Percentiles rank a stretch among this genome's conserved stretches.
These are phyloP conservation scores for Actinopyga echinites DNA, from an alignment of 53 echinoderm and acorn worm species.

Conservation along the genomic window DNA sequence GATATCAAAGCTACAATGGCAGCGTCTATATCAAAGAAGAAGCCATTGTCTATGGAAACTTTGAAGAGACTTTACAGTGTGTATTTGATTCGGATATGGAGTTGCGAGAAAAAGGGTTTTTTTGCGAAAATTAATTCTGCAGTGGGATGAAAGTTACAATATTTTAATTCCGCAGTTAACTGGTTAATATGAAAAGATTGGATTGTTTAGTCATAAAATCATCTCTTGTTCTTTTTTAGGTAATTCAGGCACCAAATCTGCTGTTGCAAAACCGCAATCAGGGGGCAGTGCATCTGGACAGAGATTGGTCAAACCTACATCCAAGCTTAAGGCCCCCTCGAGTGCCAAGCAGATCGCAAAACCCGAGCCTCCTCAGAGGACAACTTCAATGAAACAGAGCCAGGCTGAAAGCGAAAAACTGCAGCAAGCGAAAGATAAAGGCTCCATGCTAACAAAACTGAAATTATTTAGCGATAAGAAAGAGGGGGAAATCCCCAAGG, in stretches of 20 bases:
- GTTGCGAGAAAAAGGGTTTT: too few species aligned
- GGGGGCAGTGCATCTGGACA: slow-evolving; percentile 26
- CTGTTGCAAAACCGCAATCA: slow-evolving; percentile 6
- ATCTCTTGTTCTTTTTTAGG: neutral
- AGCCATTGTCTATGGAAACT: too few species aligned
- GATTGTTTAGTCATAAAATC: too few species aligned
- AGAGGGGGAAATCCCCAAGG: slow-evolving; percentile 37
- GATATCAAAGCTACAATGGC: too few species aligned
- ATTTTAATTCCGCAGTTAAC: too few species aligned
- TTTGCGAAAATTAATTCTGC: too few species aligned
- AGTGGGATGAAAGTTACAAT: too few species aligned
- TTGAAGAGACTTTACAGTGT: too few species aligned
- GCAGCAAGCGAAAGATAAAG: slow-evolving; percentile 55
- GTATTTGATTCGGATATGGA: too few species aligned
- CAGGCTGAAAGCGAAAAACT: slow-evolving; percentile 66
- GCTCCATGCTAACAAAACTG: slow-evolving; percentile 94
- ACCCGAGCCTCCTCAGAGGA: slow-evolving; percentile 41
- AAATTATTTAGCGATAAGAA: slow-evolving; percentile 65
- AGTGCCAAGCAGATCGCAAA: slow-evolving; percentile 23
- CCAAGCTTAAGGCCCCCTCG: slow-evolving; percentile 49
- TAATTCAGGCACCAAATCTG: neutral
- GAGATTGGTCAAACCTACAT: slow-evolving; percentile 45
- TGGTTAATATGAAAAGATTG: too few species aligned
- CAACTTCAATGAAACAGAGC: slow-evolving; percentile 40
- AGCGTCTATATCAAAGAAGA: too few species aligned